Evolutionary conservation across 2,113 vertebrate genomes (phyloP), one percentile per base, ranked within the genome.

Genomic region (Oreotrochilus melanogaster): DNA sequence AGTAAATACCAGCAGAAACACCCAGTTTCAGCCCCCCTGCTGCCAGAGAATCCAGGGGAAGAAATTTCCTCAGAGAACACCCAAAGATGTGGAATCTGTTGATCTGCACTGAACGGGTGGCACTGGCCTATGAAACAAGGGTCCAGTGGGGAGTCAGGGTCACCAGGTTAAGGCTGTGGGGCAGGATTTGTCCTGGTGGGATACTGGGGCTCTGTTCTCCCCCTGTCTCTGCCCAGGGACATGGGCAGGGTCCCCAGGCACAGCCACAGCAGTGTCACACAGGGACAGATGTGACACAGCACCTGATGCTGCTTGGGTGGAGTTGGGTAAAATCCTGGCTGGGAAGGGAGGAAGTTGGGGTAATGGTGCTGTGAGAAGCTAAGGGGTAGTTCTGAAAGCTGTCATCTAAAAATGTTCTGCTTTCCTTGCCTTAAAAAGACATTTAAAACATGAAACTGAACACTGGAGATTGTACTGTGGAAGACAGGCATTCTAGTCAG

Each of bases 141-240:
- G 16, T 25, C 15, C 11, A 9, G 37, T 1, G 6, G 37, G 79
- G 25, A 12, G 42, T 16, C 12, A 18, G 0, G 5, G 30, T 28
- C 42, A 13, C 15, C 1, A 7, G 9, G 37, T 18, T 2, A 2
- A 9, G 14, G 28, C 18, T 0, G 0, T 18, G 7, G 27, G 6
- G 12, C 67, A 18, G 19, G 14, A 12, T 50, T 16, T n/a, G 18
- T 37, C 27, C 3, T 2, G 1, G 24, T 30, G 45, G 66, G n/a
- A 14, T 14, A 5, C 22, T n/a, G 60, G n/a, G 51, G 45, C 35
- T 72, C 53, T 61, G 13, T 4, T 21, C 69, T n/a, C 25, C 31
- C 70, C 42, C 30, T 57, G 61, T 12, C 0, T 45, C 15, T 35
- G 7, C 22, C 24, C 45, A 23, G 30, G 58, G 64, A 4, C 2